phyloP scores from a whole-genome alignment of 2,113 vertebrate species.

The Coptodon bakossiorum region DNA sequence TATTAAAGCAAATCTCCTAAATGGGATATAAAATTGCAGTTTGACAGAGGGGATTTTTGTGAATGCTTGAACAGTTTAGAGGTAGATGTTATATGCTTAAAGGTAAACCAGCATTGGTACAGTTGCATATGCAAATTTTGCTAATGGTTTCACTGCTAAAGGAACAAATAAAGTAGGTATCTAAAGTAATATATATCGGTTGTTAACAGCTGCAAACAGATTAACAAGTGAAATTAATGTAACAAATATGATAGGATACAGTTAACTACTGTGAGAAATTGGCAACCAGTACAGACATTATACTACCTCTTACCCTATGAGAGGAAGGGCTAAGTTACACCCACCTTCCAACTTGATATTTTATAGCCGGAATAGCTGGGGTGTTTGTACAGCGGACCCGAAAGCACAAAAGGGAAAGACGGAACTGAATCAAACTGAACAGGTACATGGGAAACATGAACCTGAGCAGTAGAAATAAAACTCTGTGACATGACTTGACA shows the following conservation, averaged over 20 bases:
- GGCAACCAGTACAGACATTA: neutral
- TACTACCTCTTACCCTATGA: neutral
- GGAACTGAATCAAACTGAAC: neutral
- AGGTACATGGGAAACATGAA: neutral
- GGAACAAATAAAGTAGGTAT: neutral
- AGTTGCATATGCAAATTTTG: neutral
- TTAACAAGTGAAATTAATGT: neutral
- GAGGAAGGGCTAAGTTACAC: neutral
- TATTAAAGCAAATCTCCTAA: neutral
- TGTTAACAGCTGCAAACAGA: neutral
- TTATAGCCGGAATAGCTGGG: neutral
- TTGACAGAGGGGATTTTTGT: neutral
- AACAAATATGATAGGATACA: neutral
- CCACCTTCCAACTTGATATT: neutral
- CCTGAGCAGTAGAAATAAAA: neutral
- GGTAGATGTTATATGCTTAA: neutral
- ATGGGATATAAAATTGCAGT: fast-evolving
- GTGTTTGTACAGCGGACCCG: neutral
- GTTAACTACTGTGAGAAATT: neutral
- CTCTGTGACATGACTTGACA: neutral
- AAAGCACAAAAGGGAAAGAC: neutral
- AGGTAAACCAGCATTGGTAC: neutral
- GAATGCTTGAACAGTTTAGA: neutral
- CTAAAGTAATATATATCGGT: neutral
- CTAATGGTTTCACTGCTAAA: neutral